Base-by-base conservation (phyloP, 2,797 vertebrate genomes). In the Zenarchopterus dispar region DNA sequence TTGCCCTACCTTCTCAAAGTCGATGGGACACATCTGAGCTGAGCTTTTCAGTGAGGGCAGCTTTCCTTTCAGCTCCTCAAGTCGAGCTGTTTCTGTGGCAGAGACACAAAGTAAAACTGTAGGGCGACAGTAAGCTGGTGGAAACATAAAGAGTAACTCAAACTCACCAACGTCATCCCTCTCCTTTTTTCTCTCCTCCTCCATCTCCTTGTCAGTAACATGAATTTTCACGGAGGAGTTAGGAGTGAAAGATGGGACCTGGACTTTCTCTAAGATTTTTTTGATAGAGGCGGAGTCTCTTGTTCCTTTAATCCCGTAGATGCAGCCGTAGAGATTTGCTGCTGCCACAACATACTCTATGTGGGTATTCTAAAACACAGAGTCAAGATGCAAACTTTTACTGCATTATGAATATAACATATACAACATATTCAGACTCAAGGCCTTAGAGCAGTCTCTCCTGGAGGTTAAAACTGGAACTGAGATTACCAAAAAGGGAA, bases 1-100 rank as follows among this genome's bases (percentile, higher is more conserved):
- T 13, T 54, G 16, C 17, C 64, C 28, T 84, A 97, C 97, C 96
- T 97, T 98, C 81, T 95, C 94, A 62, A 97, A 98, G 65, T 91
- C 67, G 58, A 94, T 82, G 61, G 96, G 93, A 75, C 86, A 55
- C 94, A 97, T 94, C 53, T 70, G 55, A 68, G 56, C 70, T 26
- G 48, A 57, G 16, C 62, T 60, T 45, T 70, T 82, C 73, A 81
- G 56, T 18, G 70, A 68, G 0, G 61, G 71, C 83, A 94, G 69
- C 39, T 89, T 82, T 50, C 26, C 58, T 72, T 77, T 91, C 68
- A 95, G 49, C 51, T 91, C 85, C 7, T 78, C 66, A 33, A 94
- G 82, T 22, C 5, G 61, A 4, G 17, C 70, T 33, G 65, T 36
- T 17, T 89, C 95, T 96, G 86, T 39, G 53, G 51, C 33, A 57